Evolutionary conservation across 2,797 vertebrate genomes (phyloP), one percentile per base, ranked within the genome.

Genomic region (Darevskia nairensis): DNA sequence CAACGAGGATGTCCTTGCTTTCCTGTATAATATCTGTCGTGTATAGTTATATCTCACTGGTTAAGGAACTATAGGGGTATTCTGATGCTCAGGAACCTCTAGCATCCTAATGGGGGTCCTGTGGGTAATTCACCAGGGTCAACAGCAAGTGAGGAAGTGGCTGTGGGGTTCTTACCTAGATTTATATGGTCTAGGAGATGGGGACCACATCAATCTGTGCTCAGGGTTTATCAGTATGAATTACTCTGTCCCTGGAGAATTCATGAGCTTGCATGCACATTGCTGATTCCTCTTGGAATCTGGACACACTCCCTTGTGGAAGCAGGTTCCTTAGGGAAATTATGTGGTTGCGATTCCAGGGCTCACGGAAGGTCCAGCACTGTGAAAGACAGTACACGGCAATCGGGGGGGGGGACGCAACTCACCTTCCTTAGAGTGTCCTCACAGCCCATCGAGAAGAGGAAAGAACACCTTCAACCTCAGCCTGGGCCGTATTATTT

Each of bases 241-340:
- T 72, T 74, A 68, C 85, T 75, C 77, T 29, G 27, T 64, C 78
- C 6, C 17, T 68, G 69, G 59, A 89, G 71, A 85, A 32, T 81
- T 29, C 29, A 75, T 29, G 72, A 23, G 17, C 61, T 39, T n/a
- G 68, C 32, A 3, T 35, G 19, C 15, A 44, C 4, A 32, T 27
- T 84, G 29, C n/a, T 35, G 83, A 80, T 50, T 66, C 55, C 41
- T 85, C 23, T 29, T 46, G 50, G 59, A 27, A 80, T 80, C 35
- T 35, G 69, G 41, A 80, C 69, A 80, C 8, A 10, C 11, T 10
- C 32, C 32, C 68, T 74, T 35, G 17, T 46, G 32, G 68, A 80
- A 78, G 27, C 25, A 46, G 32, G 25, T 19, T 84, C 87, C 46
- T 88, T 78, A 15, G 27, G 80, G 86, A 78, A 84, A 88, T 85